phyloP scores from a whole-genome alignment of 2,888 invertebrate species.

The Meloe dianella region DNA sequence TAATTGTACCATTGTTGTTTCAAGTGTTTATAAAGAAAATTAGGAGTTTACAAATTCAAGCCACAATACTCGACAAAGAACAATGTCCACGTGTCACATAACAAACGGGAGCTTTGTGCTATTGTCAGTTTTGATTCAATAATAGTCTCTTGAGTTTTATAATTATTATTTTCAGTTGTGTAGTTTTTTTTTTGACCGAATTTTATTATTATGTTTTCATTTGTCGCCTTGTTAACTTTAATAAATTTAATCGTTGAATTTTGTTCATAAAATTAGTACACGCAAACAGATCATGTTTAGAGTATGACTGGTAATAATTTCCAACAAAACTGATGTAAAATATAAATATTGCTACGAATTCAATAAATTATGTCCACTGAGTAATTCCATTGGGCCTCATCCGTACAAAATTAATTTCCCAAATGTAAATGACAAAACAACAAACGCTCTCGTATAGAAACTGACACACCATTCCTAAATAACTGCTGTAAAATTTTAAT shows the following conservation, averaged over 20 bases:
- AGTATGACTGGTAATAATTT: constrained; percentile 21
- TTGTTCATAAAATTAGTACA: constrained; percentile 13
- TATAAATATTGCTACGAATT: constrained; percentile 33
- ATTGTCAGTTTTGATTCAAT: constrained; percentile 35
- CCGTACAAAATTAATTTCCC: constrained; percentile 47
- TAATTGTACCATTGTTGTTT: constrained; percentile 12
- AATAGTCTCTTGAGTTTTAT: constrained; percentile 40
- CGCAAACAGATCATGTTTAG: constrained; percentile 14
- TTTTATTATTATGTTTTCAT: not conserved
- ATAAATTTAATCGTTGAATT: constrained; percentile 16
- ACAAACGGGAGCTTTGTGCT: constrained; percentile 24
- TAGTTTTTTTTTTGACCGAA: not conserved
- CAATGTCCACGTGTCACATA: constrained; percentile 41
- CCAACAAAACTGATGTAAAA: constrained; percentile 31
- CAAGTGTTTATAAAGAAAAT: constrained; percentile 22
- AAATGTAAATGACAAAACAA: constrained; percentile 51
- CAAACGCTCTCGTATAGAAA: constrained; percentile 42
- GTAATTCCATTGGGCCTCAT: constrained; percentile 29
- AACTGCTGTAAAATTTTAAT: constrained; percentile 57
- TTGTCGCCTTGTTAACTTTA: constrained; percentile 3
- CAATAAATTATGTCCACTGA: constrained; percentile 36
- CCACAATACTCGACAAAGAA: constrained; percentile 42
- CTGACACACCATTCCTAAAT: constrained; percentile 45
- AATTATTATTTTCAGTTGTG: constrained; percentile 14
- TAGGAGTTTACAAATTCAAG: constrained; percentile 29